These are phyloP conservation scores for Archilochus colubris DNA, from an alignment of 2,113 vertebrate species.

Conservation along the genomic window DNA sequence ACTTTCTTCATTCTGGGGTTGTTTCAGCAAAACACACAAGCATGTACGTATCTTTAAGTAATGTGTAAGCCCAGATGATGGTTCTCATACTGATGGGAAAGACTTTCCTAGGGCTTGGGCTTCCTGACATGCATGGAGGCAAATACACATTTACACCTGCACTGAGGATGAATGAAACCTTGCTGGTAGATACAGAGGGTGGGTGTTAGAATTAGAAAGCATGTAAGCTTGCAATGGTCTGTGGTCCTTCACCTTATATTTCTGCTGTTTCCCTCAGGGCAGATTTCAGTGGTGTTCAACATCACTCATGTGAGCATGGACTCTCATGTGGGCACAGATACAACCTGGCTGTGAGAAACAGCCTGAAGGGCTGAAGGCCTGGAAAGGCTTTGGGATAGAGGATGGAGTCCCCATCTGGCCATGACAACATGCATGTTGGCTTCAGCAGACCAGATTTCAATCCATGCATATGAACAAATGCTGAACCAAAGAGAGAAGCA, in stretches of 20 bases:
- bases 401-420: not conserved
- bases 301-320: not conserved
- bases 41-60: not conserved
- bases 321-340: not conserved
- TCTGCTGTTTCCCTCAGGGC: not conserved
- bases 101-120: not conserved
- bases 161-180: not conserved
- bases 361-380: not conserved
- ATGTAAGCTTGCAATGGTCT: not conserved
- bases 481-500: not conserved
- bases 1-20: conserved; percentile 15
- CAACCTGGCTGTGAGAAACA: not conserved
- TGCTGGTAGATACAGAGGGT: not conserved
- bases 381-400: not conserved
- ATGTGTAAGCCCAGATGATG: not conserved
- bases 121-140: not conserved
- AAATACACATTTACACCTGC: not conserved
- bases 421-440: not conserved
- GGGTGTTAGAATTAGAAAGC: not conserved
- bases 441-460: not conserved
- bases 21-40: not conserved
- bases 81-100: not conserved
- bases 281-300: not conserved
- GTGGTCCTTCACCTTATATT: not conserved
- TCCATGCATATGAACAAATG: rapidly evolving